Conservation (phyloP, 2,113 vertebrate genomes). For the Struthidea cinerea region DNA sequence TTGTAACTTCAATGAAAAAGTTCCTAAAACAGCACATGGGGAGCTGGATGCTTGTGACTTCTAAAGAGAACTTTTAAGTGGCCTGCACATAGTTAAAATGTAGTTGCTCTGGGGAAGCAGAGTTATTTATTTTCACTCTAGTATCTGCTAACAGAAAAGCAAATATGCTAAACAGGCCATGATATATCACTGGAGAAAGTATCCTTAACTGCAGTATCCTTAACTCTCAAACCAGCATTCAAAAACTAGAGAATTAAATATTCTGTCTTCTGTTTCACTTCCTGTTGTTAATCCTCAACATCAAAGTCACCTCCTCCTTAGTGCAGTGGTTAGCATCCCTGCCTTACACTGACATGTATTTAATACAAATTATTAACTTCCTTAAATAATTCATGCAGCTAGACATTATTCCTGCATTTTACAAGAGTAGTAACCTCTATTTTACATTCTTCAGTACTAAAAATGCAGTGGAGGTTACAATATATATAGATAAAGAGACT, state of each 20-base stretch:
- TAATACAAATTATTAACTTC: conserved; percentile 64
- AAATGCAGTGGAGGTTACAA: conserved; percentile 4
- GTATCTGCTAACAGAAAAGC: conserved; percentile 10
- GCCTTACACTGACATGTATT: conserved; percentile 62
- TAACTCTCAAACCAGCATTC: conserved; percentile 70
- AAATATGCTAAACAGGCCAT: conserved; percentile 16
- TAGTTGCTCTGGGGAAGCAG: neutral
- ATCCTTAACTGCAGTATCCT: neutral
- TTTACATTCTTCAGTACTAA: conserved; percentile 28
- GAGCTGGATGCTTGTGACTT: neutral
- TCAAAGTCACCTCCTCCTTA: conserved; percentile 79
- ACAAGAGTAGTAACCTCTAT: conserved; percentile 50
- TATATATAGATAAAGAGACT: conserved; percentile 8
- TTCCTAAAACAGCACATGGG: conserved; percentile 28
- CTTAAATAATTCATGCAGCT: conserved; percentile 58
- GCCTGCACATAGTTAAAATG: conserved; percentile 20
- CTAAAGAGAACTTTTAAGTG: conserved; percentile 50
- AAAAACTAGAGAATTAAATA: conserved; percentile 78
- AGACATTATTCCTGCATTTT: conserved; percentile 62
- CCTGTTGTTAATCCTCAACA: conserved; percentile 78
- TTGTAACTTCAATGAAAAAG: conserved; percentile 36
- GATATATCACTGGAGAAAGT: conserved; percentile 3
- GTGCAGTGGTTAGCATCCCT: conserved; percentile 77
- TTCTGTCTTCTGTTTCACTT: conserved; percentile 78
- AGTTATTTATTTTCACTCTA: conserved; percentile 34